Percentiles rank a stretch among this genome's conserved stretches.
Conservation (phyloP, 2,797 vertebrate genomes). For the Phrynocephalus guinanensis region DNA sequence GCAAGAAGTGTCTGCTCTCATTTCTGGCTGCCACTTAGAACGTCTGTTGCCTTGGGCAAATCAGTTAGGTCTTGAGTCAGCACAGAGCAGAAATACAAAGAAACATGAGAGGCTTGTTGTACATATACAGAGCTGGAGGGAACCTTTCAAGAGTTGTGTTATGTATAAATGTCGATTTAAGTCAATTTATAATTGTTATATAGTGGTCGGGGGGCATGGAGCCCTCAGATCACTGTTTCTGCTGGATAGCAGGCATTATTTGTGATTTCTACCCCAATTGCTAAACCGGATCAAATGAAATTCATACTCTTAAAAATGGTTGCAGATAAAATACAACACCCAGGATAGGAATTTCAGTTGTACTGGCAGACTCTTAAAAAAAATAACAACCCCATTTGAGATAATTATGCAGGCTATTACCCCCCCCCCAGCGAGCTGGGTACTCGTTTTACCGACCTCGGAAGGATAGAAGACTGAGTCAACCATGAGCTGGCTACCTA, state of each 20-base stretch:
- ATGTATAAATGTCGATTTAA: not conserved
- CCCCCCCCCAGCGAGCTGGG: too few species aligned
- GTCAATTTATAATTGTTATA: not conserved
- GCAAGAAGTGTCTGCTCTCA: too few species aligned
- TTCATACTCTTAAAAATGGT: not conserved
- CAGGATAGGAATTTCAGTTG: accelerated
- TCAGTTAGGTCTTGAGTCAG: not conserved
- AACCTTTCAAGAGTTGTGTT: not conserved
- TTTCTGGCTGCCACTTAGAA: too few species aligned
- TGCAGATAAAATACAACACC: accelerated
- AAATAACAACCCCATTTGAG: not conserved
- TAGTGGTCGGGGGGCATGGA: not conserved
- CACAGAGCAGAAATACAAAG: not conserved
- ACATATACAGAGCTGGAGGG: not conserved
- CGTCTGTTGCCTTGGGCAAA: not conserved
- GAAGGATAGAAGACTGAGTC: too few species aligned
- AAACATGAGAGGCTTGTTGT: not conserved
- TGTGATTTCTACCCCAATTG: not conserved
- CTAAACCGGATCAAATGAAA: not conserved
- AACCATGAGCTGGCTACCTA: too few species aligned
- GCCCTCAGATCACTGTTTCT: not conserved
- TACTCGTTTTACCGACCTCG: too few species aligned
- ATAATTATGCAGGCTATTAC: not conserved
- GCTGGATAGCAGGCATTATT: not conserved
- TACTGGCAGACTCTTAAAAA: accelerated